Percentiles rank a stretch among this genome's conserved stretches.
These are phyloP conservation scores for Nipponacmea schrenckii DNA, from an alignment of 2,888 invertebrate species.

Conservation along the genomic window DNA sequence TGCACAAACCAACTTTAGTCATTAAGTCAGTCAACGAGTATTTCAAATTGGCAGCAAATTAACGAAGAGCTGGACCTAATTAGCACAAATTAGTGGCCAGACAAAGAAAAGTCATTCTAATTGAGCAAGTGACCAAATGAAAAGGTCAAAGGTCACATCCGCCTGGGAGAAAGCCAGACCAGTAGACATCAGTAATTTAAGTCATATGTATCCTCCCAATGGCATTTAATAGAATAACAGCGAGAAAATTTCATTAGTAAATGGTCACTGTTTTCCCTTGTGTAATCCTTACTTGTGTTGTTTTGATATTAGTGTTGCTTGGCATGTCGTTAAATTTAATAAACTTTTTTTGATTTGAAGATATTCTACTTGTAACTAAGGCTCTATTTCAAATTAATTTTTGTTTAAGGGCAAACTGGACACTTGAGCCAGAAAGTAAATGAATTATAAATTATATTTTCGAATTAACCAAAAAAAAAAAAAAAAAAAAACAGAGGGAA, in stretches of 20 bases:
- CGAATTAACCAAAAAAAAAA: no score
- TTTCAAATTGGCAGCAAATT: not conserved
- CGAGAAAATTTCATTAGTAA: conserved; percentile 5
- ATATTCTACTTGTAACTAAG: no score
- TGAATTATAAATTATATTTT: no score
- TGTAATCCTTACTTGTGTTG: no score
- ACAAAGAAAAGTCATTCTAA: conserved; percentile 2
- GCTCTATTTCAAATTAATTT: no score
- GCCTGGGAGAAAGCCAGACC: not conserved
- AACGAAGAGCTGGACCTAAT: not conserved
- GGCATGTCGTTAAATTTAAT: no score
- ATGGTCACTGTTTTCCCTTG: not conserved
- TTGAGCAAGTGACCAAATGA: not conserved
- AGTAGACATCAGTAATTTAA: not conserved
- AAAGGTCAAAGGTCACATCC: not conserved
- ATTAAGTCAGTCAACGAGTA: not conserved
- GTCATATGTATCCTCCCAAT: not conserved
- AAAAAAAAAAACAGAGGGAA: no score
- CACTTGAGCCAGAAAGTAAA: no score
- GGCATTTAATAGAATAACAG: not conserved
- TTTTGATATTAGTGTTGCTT: no score
- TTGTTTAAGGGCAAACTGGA: no score
- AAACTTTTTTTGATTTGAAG: no score
- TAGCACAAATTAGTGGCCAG: not conserved
- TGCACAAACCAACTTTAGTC: not conserved